Evolutionary conservation across 1,140 invertebrate genomes (phyloP), one percentile per base, ranked within the genome.

Genomic region (Nixonia krombeini): DNA sequence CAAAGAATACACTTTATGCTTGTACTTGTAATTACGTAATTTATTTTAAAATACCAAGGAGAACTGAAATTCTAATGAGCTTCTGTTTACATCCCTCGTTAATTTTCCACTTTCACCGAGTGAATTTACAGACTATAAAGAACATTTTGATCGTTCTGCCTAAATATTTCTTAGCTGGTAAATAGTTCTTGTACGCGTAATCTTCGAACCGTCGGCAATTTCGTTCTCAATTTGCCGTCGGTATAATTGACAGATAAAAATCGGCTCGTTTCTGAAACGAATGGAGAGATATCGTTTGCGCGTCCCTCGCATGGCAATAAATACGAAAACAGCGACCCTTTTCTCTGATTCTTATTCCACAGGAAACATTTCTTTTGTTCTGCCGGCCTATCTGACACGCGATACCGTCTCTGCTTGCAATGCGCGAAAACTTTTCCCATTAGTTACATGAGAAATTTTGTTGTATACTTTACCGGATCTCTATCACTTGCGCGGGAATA

Each of bases 361-460:
- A 63, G 66, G 52, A 63, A 63, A 50, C 59, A 59, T 59, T 37
- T 50, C 61, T 65, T 64, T 70, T 64, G 47, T 69, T 70, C 38
- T 33, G 55, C 41, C 57, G 37, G 56, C 44, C 52, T 65, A 65
- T 70, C 56, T 61, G 23, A 57, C 56, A 42, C 45, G 52, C 56
- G 56, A 46, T 59, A 70, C 59, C 61, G 61, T 49, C 25, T 61
- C 55, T 58, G 58, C 55, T 64, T 37, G 51, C 50, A 12, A 8
- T 50, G 59, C n/a, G 51, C 53, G 58, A 55, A 65, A 70, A 70
- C 67, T 64, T 70, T 61, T 52, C 29, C 67, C 47, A 70, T 70
- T 70, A 70, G 61, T 70, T 64, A 49, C 53, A 70, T 59, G 46
- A 61, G 61, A 70, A 70, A 70, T 70, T 70, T 64, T 70, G 61